Evolutionary conservation across 2,113 vertebrate species (phyloP), one percentile per base, ranked within the genome.

Genomic region (Stictonetta naevosa): DNA sequence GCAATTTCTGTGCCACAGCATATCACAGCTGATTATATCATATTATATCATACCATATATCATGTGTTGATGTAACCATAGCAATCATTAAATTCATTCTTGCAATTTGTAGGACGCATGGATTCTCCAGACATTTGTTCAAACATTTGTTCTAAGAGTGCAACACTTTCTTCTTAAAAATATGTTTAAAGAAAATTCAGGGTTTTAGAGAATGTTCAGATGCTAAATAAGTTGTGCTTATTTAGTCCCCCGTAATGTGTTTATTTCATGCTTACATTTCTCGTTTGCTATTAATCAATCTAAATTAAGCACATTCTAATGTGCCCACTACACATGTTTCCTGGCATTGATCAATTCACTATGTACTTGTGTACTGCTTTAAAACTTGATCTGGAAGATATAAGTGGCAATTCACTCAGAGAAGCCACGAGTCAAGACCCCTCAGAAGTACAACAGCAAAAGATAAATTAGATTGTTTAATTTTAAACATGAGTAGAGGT

Each of bases 1-100:
- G 83, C 13, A 83, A 74, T 91, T 94, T 93, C 55, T 88, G 63
- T 96, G 95, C 94, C 83, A 82, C 63, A 75, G 62, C 44, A 86
- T 86, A 95, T 95, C 79, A 87, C 84, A 93, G 90, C 55, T 96
- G 58, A 95, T 96, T 93, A 81, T 89, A 83, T 96, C 68, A 81
- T 87, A 83, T 91, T 88, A 60, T n/a, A n/a, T n/a, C n/a, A n/a
- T n/a, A n/a, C n/a, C n/a, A n/a, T n/a, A n/a, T n/a, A n/a, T n/a
- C n/a, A n/a, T 86, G 55, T 92, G 85, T 95, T 88, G 87, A 80
- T 85, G 94, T 96, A 94, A 96, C 92, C 62, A 93, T 94, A 86
- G 69, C 36, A 91, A 95, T 92, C 78, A 90, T 86, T 78, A 80
- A 81, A 83, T 77, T 95, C 14, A 92, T 90, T 96, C 85, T 82